A percentile compares a stretch with the other conserved stretches of the same genome.
Conservation (phyloP, 2,113 vertebrate species). For the Panthera uncia region DNA sequence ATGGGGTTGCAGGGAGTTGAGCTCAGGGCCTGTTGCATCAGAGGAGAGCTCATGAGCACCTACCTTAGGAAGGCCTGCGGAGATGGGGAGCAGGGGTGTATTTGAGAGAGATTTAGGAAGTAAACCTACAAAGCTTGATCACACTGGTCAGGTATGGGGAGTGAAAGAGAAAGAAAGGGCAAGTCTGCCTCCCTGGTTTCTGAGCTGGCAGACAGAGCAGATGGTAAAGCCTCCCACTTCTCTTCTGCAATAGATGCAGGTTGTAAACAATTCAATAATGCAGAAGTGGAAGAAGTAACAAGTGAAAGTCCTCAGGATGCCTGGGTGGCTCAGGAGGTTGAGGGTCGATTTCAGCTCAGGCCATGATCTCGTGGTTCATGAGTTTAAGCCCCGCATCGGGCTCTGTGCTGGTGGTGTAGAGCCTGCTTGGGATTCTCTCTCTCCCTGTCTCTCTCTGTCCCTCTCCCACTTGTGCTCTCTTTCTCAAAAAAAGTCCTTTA, state of each 20-base stretch:
- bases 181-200: neutral
- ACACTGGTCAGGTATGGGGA: neutral
- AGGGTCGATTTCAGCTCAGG: no score
- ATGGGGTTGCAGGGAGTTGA: neutral
- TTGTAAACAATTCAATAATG: neutral
- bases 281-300: neutral
- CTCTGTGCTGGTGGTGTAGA: no score
- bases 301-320: no score
- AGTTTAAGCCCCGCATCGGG: no score
- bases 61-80: neutral
- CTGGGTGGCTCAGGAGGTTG: no score
- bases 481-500: neutral
- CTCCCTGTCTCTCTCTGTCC: no score
- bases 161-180: neutral
- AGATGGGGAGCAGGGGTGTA: neutral
- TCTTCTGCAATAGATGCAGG: neutral
- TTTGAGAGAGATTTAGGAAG: neutral
- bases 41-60: neutral
- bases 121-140: neutral
- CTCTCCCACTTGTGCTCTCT: no score
- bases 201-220: neutral
- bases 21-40: neutral
- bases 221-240: neutral
- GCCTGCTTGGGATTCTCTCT: no score
- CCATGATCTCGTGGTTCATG: no score